Evolutionary conservation across 2,113 vertebrate species (phyloP), one percentile per base, ranked within the genome.

Genomic region (Albula goreensis): DNA sequence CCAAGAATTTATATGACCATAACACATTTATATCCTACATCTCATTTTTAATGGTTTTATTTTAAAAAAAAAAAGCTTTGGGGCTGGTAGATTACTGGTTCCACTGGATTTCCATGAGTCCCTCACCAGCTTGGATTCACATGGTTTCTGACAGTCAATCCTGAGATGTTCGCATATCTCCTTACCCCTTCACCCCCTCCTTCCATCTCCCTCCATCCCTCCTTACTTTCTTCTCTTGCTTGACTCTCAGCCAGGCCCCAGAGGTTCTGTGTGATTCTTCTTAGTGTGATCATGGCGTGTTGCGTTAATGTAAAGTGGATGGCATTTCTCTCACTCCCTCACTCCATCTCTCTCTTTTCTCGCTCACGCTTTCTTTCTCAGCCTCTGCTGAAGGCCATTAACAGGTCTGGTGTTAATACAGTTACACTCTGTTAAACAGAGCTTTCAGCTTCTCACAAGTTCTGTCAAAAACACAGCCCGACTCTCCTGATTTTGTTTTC

Each of bases 161-260:
- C 41, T n/a, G 7, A 9, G 48, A 31, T 17, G 12, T 48, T 63
- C 13, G 0, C 15, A 8, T 88, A 83, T 89, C 77, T 74, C 19
- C 86, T 52, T 88, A 80, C 83, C 74, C 85, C 87, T 83, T 41
- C 78, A 81, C 22, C 79, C 80, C 86, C 86, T 80, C 15, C 50
- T 81, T 83, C 66, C 50, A 0, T 78, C 31, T 63, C 70, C 0
- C 80, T 81, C 83, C 53, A 83, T n/a, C 5, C 83, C 56, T 74
- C 86, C 53, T 85, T 52, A 79, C 57, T 79, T n/a, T 22, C n/a
- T 10, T 31, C 22, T 22, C 8, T n/a, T n/a, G n/a, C n/a, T 31
- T 74, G 31, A 41, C n/a, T 81, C 81, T 74, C 9, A 9, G n/a
- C 70, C n/a, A 9, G n/a, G 2, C 22, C n/a, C 70, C n/a, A 2